phyloP scores from a whole-genome alignment of 2,888 invertebrate species.

The Athetis lepigone region DNA sequence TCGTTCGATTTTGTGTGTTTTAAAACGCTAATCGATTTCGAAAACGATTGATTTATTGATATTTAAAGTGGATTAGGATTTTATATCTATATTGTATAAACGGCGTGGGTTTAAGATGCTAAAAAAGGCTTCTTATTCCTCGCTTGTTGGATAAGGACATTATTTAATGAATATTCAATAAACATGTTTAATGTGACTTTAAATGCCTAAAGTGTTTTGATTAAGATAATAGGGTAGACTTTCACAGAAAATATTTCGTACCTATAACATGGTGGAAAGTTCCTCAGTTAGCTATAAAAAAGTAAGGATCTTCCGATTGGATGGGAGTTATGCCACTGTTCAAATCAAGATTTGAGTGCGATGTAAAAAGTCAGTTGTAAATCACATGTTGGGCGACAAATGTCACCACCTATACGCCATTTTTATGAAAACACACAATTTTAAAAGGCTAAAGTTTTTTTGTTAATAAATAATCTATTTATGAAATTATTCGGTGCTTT shows the following conservation, averaged over 20 bases:
- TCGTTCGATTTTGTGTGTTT: constrained; percentile 51
- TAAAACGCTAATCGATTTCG: constrained; percentile 56
- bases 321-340: too few species aligned
- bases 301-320: too few species aligned
- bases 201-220: constrained; percentile 40
- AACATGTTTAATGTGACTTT: constrained; percentile 7
- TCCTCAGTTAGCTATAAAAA: too few species aligned
- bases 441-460: background rate
- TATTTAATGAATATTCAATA: constrained; percentile 43
- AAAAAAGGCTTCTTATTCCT: constrained; percentile 15
- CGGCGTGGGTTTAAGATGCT: constrained; percentile 26
- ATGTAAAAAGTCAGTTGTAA: too few species aligned
- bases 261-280: too few species aligned
- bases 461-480: too few species aligned
- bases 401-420: too few species aligned
- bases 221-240: constrained; percentile 23
- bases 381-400: too few species aligned
- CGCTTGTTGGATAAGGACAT: constrained; percentile 48
- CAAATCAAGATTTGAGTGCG: too few species aligned
- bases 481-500: background rate
- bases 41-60: constrained; percentile 56
- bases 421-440: too few species aligned
- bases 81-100: constrained; percentile 52
- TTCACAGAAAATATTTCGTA: constrained; percentile 31
- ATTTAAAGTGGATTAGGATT: constrained; percentile 48